Percentiles rank a stretch among this genome's conserved stretches.
These are phyloP conservation scores for Ethmia dodecea DNA, from an alignment of 2,888 invertebrate genomes.

Conservation along the genomic window DNA sequence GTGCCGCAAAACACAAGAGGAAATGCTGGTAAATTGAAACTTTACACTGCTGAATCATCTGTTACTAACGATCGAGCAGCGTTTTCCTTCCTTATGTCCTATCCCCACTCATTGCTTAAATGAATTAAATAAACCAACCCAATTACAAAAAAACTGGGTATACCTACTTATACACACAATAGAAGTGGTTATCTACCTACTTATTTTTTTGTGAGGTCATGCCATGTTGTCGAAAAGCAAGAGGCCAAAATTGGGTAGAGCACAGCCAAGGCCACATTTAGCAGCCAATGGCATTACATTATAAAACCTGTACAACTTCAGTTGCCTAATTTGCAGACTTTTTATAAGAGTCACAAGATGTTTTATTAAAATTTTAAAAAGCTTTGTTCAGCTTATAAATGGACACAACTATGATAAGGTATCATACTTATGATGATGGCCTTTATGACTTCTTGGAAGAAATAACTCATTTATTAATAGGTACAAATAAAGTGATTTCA, in stretches of 20 bases:
- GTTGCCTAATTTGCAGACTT: too few species aligned
- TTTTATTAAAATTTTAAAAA: too few species aligned
- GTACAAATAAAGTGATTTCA: too few species aligned
- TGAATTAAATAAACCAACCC: too few species aligned
- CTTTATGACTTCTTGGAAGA: too few species aligned
- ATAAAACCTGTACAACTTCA: too few species aligned
- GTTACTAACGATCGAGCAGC: background rate
- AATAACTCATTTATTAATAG: too few species aligned
- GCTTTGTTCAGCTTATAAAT: too few species aligned
- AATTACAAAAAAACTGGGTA: background rate
- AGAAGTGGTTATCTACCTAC: constrained; percentile 6
- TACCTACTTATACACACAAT: background rate
- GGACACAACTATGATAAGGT: too few species aligned
- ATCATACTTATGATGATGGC: too few species aligned
- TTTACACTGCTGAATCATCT: constrained; percentile 1
- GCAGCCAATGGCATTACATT: constrained; percentile 11
- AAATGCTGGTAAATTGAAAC: constrained; percentile 6
- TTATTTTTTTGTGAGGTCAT: constrained; percentile 26
- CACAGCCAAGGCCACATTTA: constrained; percentile 16
- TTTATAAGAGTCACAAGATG: too few species aligned
- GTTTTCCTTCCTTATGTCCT: constrained; percentile 14
- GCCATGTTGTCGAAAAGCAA: constrained; percentile 20
- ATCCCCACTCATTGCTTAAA: background rate
- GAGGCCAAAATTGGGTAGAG: constrained; percentile 35
- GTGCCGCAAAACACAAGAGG: constrained; percentile 4